phyloP scores from a whole-genome alignment of 2,113 vertebrate species.

The Rissa tridactyla region DNA sequence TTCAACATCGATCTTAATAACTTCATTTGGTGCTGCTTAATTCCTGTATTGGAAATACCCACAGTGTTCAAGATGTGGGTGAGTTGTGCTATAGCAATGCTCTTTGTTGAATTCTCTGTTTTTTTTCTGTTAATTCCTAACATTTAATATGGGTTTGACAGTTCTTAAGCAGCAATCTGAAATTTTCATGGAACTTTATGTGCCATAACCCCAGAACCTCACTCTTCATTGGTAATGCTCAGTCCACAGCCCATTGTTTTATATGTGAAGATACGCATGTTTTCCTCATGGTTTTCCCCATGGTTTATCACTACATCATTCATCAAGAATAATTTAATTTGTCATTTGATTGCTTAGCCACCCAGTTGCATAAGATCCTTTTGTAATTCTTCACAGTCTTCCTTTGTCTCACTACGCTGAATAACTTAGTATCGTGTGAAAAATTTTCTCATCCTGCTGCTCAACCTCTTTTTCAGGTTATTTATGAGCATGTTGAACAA shows the following conservation, averaged over 20 bases:
- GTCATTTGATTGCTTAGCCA: slow-evolving; percentile 30
- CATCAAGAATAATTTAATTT: slow-evolving; percentile 33
- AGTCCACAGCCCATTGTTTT: neutral
- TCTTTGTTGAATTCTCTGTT: neutral
- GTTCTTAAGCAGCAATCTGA: neutral
- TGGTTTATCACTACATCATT: neutral
- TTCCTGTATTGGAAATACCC: neutral
- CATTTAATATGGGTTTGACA: neutral
- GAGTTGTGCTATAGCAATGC: neutral
- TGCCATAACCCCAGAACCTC: neutral
- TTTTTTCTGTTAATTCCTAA: neutral
- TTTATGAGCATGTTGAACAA: neutral
- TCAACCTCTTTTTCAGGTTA: neutral
- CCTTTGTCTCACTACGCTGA: neutral
- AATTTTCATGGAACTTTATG: neutral
- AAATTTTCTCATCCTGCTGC: neutral
- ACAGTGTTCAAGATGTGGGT: neutral
- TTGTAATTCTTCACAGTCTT: slow-evolving; percentile 25
- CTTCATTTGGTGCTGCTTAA: neutral
- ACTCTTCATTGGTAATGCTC: neutral
- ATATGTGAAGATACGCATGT: neutral
- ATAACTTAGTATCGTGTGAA: neutral
- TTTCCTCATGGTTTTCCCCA: neutral
- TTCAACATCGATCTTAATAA: neutral
- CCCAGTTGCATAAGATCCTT: slow-evolving; percentile 27